phyloP scores from a whole-genome alignment of 2,113 vertebrate species.

The Paraplagusia blochii region DNA sequence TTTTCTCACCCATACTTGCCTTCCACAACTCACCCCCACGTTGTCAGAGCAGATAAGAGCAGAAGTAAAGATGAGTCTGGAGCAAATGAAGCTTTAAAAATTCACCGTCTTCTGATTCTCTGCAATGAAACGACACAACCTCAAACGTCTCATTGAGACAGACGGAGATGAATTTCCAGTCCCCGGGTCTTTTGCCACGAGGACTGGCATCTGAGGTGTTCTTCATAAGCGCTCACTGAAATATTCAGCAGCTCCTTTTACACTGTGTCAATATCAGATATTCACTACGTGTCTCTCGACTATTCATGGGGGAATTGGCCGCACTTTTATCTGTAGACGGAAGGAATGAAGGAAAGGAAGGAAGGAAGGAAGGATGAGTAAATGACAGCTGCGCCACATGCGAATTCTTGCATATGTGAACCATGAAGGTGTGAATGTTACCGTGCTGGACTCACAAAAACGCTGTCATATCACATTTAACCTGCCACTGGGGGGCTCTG shows the following conservation, averaged over 20 bases:
- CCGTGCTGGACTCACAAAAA: conserved; percentile 20
- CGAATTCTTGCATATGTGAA: conserved; percentile 11
- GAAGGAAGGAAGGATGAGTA: conserved; percentile 13
- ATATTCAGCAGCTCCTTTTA: conserved; percentile 51
- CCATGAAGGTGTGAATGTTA: conserved; percentile 14
- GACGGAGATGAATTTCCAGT: conserved; percentile 21
- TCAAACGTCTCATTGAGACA: conserved; percentile 32
- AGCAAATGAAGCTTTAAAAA: conserved; percentile 46
- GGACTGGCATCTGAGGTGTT: conserved; percentile 26
- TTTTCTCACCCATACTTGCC: no score
- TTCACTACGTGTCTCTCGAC: conserved; percentile 19
- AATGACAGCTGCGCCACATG: conserved; percentile 15
- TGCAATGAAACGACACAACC: conserved; percentile 28
- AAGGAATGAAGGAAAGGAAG: conserved; percentile 5
- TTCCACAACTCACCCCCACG: not conserved
- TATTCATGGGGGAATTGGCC: conserved; percentile 4
- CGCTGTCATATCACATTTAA: conserved; percentile 50
- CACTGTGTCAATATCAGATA: conserved; percentile 20
- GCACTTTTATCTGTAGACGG: conserved; percentile 36
- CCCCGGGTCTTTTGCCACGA: conserved; percentile 3
- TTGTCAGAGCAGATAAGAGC: conserved; percentile 25
- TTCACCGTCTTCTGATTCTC: conserved; percentile 29
- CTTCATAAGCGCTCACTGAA: conserved; percentile 50
- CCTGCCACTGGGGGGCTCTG: conserved; percentile 26
- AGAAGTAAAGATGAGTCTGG: conserved; percentile 22